Percentiles rank a stretch among this genome's conserved stretches.
Conservation (phyloP, 2,888 invertebrate genomes). For the Caenorhabditis japonica region DNA sequence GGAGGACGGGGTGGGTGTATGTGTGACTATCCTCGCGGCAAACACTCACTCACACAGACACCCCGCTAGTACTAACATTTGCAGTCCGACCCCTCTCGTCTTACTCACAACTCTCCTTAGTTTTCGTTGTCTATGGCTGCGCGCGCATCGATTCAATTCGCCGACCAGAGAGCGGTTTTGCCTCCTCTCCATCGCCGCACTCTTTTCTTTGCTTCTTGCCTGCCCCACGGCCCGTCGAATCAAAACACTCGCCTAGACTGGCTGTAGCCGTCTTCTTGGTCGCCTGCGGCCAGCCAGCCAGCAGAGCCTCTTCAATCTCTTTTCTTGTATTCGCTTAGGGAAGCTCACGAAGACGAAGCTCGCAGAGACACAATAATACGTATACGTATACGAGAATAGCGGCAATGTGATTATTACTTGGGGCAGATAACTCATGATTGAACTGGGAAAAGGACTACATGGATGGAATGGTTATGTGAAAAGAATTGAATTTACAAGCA, state of each 20-base stretch:
- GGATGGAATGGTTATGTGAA: too few species aligned
- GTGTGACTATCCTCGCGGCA: constrained; percentile 28
- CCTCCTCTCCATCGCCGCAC: constrained; percentile 4
- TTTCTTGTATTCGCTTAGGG: too few species aligned
- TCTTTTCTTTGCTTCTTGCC: neutral
- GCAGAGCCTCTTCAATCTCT: constrained; percentile 15
- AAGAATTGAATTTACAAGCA: too few species aligned
- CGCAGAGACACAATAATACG: too few species aligned
- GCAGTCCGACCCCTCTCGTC: constrained; percentile 22
- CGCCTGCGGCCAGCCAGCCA: constrained; percentile 10
- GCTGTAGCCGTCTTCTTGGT: constrained; percentile 1
- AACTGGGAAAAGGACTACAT: too few species aligned
- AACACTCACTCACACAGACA: constrained; percentile 31
- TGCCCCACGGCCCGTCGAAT: constrained; percentile 22
- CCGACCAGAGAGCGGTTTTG: constrained; percentile 36
- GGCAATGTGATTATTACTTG: too few species aligned
- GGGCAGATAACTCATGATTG: too few species aligned
- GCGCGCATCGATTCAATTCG: constrained; percentile 32
- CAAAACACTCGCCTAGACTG: constrained; percentile 30
- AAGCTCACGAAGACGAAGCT: constrained; percentile 9
- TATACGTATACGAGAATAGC: too few species aligned
- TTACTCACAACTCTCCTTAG: constrained; percentile 10
- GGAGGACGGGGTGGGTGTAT: constrained; percentile 2
- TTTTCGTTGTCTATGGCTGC: neutral
- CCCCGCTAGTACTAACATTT: constrained; percentile 36